phyloP scores from a whole-genome alignment of 2,797 vertebrate species.

The Peromyscus nudipes region DNA sequence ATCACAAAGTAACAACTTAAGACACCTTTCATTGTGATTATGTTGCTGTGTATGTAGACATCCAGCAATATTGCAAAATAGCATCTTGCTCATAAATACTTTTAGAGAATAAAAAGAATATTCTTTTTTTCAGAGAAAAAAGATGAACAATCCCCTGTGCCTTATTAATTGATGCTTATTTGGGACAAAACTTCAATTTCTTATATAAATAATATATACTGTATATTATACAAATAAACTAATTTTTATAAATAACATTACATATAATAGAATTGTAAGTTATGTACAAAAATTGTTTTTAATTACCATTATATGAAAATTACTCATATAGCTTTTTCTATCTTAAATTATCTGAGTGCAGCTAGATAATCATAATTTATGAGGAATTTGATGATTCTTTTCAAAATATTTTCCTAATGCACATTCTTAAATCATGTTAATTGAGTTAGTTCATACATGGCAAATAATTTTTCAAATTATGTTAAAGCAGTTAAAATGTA shows the following conservation, averaged over 20 bases:
- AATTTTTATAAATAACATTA: background rate
- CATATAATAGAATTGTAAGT: background rate
- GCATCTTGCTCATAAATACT: background rate
- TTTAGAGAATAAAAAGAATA: background rate
- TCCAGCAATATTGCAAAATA: background rate
- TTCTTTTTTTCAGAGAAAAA: background rate
- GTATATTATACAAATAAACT: background rate
- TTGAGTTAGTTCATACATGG: background rate
- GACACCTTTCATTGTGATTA: background rate
- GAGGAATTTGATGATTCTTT: background rate
- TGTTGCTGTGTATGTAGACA: background rate
- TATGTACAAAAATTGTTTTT: background rate
- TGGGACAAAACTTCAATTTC: background rate
- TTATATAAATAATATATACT: background rate
- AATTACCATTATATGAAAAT: background rate
- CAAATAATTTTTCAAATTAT: conserved; percentile 17
- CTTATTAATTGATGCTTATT: background rate
- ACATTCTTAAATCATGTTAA: background rate
- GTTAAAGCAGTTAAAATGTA: background rate
- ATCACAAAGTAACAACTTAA: background rate
- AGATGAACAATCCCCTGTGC: background rate
- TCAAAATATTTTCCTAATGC: background rate
- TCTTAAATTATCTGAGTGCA: background rate
- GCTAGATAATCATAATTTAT: background rate
- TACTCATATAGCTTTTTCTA: background rate